phyloP scores from a whole-genome alignment of 2,113 vertebrate genomes.

The Anhinga rufa region DNA sequence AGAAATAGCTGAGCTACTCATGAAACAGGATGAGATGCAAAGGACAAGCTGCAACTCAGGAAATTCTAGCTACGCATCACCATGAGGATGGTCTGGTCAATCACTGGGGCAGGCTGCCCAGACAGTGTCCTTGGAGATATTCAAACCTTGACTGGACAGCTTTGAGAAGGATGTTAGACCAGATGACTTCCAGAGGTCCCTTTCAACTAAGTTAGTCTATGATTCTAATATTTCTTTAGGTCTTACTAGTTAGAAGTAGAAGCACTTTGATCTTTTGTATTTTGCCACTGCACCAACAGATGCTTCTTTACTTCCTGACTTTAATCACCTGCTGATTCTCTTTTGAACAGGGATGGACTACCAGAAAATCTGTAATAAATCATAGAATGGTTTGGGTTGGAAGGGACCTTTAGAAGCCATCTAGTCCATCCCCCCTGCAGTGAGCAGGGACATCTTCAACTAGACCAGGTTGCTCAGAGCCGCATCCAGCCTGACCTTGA shows the following conservation, averaged over 20 bases:
- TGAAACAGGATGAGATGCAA: background rate
- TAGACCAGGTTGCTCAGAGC: too few relatives aligned
- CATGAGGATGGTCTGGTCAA: background rate
- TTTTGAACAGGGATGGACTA: background rate
- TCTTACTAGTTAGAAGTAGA: background rate
- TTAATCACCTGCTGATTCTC: background rate
- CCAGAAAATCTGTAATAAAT: background rate
- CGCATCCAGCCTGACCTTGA: too few relatives aligned
- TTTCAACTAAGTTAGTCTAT: background rate
- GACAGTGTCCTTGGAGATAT: background rate
- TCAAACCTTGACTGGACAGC: background rate
- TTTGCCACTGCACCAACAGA: background rate
- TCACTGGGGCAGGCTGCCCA: background rate
- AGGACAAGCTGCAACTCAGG: background rate
- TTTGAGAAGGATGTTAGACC: background rate
- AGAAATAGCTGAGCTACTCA: background rate
- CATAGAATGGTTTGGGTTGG: too few relatives aligned
- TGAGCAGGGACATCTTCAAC: too few relatives aligned
- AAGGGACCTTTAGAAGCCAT: too few relatives aligned
- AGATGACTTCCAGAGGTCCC: background rate
- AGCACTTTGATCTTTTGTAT: background rate
- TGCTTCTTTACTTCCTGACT: background rate
- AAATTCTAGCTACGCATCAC: background rate
- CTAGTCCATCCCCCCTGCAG: too few relatives aligned
- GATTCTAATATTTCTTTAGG: background rate